Evolutionary conservation across 2,797 vertebrate species (phyloP).

Genomic region (Lycodopsis pacificus): DNA sequence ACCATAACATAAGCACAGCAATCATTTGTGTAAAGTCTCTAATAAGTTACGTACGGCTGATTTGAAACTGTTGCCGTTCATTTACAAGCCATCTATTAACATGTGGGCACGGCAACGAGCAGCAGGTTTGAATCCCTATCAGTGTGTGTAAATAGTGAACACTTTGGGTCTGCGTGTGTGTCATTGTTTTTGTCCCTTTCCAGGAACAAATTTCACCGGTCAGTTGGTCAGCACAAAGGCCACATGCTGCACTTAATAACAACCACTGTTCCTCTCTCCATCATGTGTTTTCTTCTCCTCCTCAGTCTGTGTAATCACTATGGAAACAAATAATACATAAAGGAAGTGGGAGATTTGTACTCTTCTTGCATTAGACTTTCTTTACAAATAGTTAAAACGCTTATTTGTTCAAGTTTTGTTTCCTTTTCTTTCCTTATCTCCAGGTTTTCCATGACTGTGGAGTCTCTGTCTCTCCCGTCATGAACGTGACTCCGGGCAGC

Average conservation of each 20-base stretch:
- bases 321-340: too few relatives aligned
- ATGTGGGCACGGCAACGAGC: not conserved
- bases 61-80: not conserved
- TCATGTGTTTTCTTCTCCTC: not conserved
- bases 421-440: not conserved
- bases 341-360: not conserved
- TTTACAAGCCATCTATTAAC: not conserved
- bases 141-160: constrained; percentile 32
- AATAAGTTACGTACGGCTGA: too few relatives aligned
- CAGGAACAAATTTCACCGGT: constrained; percentile 37
- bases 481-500: constrained; percentile 35
- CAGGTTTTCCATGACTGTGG: constrained; percentile 24
- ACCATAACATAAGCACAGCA: too few relatives aligned
- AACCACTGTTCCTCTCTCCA: constrained; percentile 1
- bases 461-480: not conserved
- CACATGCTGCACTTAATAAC: constrained; percentile 25
- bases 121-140: constrained; percentile 17
- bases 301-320: not conserved
- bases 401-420: too few relatives aligned
- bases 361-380: not conserved
- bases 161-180: not conserved
- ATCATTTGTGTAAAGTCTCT: too few relatives aligned
- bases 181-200: constrained; percentile 45
- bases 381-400: not conserved
- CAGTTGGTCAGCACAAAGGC: constrained; percentile 53